Evolutionary conservation across 2,797 vertebrate genomes (phyloP).

Genomic region (Sebastes itinus): DNA sequence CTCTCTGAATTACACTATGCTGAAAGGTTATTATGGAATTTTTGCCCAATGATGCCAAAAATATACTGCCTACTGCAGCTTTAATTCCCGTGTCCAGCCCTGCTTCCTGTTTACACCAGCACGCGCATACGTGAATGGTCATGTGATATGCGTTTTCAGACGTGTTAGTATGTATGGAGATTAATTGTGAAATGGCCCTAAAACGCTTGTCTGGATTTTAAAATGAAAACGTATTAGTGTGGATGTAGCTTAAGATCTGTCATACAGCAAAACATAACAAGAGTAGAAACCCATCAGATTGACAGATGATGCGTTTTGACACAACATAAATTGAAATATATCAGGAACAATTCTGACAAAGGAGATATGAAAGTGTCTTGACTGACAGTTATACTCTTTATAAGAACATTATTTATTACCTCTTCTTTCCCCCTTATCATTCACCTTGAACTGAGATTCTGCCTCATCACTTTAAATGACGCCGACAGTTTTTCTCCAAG

Average conservation of each 20-base stretch:
- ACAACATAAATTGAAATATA: not conserved
- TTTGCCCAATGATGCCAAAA: too few species aligned
- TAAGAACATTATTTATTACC: not conserved
- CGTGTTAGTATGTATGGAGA: too few species aligned
- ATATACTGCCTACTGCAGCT: fast-evolving
- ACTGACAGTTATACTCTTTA: not conserved
- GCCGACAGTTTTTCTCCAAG: not conserved
- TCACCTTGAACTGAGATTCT: not conserved
- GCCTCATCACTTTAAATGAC: not conserved
- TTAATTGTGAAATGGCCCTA: too few species aligned
- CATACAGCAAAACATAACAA: not conserved
- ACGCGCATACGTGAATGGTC: too few species aligned
- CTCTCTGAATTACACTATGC: too few species aligned
- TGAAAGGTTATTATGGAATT: too few species aligned
- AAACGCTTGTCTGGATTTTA: too few species aligned
- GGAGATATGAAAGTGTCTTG: not conserved
- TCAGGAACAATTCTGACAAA: not conserved
- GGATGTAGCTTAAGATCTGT: too few species aligned
- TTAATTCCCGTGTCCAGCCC: too few species aligned
- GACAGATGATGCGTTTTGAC: not conserved
- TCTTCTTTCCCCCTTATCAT: not conserved
- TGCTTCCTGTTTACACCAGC: too few species aligned
- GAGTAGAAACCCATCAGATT: not conserved
- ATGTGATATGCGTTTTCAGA: too few species aligned
- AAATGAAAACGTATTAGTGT: too few species aligned